phyloP scores from a whole-genome alignment of 1,140 invertebrate genomes.

The Aphelenchoides besseyi region DNA sequence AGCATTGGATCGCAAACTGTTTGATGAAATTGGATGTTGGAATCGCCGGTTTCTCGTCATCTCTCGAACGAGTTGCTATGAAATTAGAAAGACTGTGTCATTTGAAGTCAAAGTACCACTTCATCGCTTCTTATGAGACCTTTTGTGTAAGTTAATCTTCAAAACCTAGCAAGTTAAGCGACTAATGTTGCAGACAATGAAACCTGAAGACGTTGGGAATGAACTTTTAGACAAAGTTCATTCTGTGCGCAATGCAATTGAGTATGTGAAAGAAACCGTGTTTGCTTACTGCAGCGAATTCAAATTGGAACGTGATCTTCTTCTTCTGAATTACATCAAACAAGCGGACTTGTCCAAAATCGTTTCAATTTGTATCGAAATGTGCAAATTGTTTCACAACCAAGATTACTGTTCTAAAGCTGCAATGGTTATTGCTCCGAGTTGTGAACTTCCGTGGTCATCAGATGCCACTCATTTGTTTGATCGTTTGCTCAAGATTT shows the following conservation, averaged over 20 bases:
- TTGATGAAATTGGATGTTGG: neutral
- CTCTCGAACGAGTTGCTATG: neutral
- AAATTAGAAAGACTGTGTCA: neutral
- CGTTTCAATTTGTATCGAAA: constrained; percentile 1
- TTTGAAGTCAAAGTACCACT: neutral
- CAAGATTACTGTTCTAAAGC: neutral
- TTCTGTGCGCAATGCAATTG: neutral
- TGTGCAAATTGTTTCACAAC: constrained; percentile 9
- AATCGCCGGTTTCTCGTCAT: neutral
- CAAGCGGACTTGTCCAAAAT: constrained; percentile 7
- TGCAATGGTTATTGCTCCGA: constrained; percentile 5
- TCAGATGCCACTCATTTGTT: neutral
- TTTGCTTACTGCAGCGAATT: neutral
- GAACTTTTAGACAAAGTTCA: neutral
- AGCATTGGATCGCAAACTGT: neutral
- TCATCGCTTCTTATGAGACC: neutral
- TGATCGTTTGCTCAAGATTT: neutral
- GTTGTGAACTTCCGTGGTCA: neutral
- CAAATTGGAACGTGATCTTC: neutral
- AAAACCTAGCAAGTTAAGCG: neutral
- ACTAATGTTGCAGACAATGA: neutral
- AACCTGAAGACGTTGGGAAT: neutral
- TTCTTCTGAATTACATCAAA: neutral
- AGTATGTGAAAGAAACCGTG: neutral
- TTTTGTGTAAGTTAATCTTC: neutral